Conservation (phyloP, 1,140 invertebrate genomes). For the Carcinoscorpius rotundicauda region DNA sequence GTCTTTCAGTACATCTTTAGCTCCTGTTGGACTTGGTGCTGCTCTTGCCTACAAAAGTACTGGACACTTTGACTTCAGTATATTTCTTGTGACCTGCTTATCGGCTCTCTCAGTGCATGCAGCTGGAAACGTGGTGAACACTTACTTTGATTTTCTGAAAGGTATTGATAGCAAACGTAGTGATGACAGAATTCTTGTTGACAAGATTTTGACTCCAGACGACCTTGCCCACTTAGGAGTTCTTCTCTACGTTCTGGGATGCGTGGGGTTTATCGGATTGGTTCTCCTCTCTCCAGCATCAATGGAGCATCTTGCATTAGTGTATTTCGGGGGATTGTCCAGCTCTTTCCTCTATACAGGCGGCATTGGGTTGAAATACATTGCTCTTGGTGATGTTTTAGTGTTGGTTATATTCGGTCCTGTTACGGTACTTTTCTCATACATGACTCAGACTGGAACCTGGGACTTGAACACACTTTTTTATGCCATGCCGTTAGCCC, state of each 20-base stretch:
- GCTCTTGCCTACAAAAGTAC: slow-evolving; percentile 66
- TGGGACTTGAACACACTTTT: slow-evolving; percentile 73
- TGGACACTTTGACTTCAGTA: slow-evolving; percentile 59
- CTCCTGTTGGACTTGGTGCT: slow-evolving; percentile 76
- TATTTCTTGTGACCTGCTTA: slow-evolving; percentile 63
- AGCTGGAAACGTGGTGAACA: slow-evolving; percentile 93
- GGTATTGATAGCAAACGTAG: slow-evolving; percentile 77
- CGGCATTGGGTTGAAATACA: slow-evolving; percentile 87
- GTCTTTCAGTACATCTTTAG: slow-evolving; percentile 80
- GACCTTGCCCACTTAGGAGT: slow-evolving; percentile 77
- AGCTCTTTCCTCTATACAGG: slow-evolving; percentile 83
- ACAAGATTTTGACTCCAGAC: slow-evolving; percentile 63
- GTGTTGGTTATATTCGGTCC: slow-evolving; percentile 88
- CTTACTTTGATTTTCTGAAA: slow-evolving; percentile 86
- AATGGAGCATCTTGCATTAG: slow-evolving; percentile 84
- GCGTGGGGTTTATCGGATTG: slow-evolving; percentile 71
- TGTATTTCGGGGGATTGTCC: slow-evolving; percentile 91
- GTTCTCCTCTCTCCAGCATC: slow-evolving; percentile 68
- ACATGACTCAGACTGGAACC: slow-evolving; percentile 76
- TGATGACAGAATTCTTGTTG: slow-evolving; percentile 84
- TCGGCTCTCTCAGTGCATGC: slow-evolving; percentile 84
- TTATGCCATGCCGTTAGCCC: slow-evolving; percentile 81
- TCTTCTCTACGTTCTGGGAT: slow-evolving; percentile 72
- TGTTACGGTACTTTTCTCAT: slow-evolving; percentile 85
- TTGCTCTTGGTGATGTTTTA: slow-evolving; percentile 76